These are phyloP conservation scores for Bruchidius siliquastri DNA, from an alignment of 2,888 invertebrate genomes.

Conservation along the genomic window DNA sequence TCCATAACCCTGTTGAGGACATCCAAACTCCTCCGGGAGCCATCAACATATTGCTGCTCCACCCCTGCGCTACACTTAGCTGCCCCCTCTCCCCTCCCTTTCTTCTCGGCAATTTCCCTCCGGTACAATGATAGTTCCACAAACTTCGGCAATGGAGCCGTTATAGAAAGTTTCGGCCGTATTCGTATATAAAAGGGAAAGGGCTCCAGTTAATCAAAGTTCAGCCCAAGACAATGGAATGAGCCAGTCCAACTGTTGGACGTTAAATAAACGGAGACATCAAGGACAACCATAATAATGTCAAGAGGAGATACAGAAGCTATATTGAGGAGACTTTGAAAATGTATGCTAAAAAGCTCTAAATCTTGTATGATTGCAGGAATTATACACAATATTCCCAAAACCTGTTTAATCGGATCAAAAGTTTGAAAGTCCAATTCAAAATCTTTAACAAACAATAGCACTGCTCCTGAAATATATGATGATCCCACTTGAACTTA, in stretches of 20 bases:
- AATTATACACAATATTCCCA: no score
- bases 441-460: no score
- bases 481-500: no score
- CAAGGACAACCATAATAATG: neutral
- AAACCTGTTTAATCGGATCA: no score
- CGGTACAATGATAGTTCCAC: neutral
- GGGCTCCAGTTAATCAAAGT: constrained; percentile 20
- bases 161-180: neutral
- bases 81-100: neutral
- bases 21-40: neutral
- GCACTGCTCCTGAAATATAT: no score
- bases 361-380: no score
- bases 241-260: neutral
- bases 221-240: constrained; percentile 7
- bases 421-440: no score
- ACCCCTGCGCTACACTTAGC: neutral
- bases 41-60: neutral
- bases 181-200: constrained; percentile 12
- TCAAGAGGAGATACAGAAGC: no score
- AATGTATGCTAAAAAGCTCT: no score
- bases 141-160: neutral
- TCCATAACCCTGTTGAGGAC: neutral
- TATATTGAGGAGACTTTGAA: no score
- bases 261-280: neutral
- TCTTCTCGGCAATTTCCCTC: neutral